Base-by-base conservation (phyloP, 2,888 invertebrate species). In the Brachylomia viminalis region DNA sequence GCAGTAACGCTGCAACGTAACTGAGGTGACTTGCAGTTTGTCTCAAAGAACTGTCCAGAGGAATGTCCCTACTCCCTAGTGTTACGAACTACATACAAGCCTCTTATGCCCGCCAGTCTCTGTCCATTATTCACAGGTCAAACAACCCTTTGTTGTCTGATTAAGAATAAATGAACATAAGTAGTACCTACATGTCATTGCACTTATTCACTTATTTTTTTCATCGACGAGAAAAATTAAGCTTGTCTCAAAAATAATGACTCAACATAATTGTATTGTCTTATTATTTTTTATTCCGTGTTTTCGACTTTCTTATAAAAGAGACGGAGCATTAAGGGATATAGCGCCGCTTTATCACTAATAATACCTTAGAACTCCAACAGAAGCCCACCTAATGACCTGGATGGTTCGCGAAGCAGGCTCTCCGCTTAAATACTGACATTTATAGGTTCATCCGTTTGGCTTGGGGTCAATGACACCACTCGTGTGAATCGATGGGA, bases 311-410 rank as follows among this genome's bases (percentile, higher is more conserved):
- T 30, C 13, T n/a, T 56, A 11, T 38, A 17, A 27, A 56, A 47
- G 7, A 38, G 17, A 62, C 1, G 52, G 6, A 27, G 13, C 23
- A 64, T 71, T 54, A 33, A 8, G 2, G 30, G 17, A 11, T 38
- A 5, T 23, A 30, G 15, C 15, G 13, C 27, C 17, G 8, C 20
- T 38, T n/a, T 33, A 15, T 11, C n/a, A 52, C 11, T 47, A 42
- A 30, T 49, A 49, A 49, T 17, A 45, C 8, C 33, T 66, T 27
- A 59, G 17, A 45, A 45, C 27, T 61, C 13, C 17, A n/a, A 27
- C 5, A 49, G 38, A 11, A 42, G 15, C 15, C 30, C 38, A 77
- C 42, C 30, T 66, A 47, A 67, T 69, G 23, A 79, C 45, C 79
- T 78, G 49, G 13, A 45, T 45, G 15, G 17, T 42, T 20, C 15